A percentile compares a stretch with the other conserved stretches of the same genome.
Evolutionary conservation across 2,888 invertebrate genomes (phyloP).

Genomic region (Pachydiplax longipennis): DNA sequence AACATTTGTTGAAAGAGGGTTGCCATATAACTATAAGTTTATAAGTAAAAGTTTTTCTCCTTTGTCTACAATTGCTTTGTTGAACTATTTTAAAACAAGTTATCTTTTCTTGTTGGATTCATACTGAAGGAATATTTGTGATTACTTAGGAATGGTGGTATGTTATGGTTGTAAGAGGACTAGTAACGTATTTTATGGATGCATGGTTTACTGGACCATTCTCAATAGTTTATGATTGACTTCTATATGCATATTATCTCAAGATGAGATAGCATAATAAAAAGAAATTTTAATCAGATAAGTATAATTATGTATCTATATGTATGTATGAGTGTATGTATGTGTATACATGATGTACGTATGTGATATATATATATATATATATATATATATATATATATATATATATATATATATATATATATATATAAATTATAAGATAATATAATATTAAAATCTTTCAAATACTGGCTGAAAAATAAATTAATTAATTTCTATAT

Average conservation of each 20-base stretch:
- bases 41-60: neutral
- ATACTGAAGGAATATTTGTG: neutral
- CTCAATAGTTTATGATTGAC: constrained; percentile 3
- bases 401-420: too few relatives aligned
- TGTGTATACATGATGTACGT: constrained; percentile 2
- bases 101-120: constrained; percentile 24
- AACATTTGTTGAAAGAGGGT: too few relatives aligned
- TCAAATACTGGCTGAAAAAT: constrained; percentile 9
- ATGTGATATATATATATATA: neutral
- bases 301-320: constrained; percentile 23
- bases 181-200: constrained; percentile 8
- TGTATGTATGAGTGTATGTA: neutral
- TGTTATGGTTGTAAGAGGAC: neutral
- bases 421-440: neutral
- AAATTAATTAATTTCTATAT: neutral
- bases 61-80: neutral
- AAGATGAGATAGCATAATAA: neutral
- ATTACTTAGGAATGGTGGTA: neutral
- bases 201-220: constrained; percentile 37
- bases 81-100: neutral
- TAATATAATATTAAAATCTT: constrained; percentile 12
- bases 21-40: too few relatives aligned
- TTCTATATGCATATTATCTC: constrained; percentile 9
- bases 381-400: too few relatives aligned
- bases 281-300: constrained; percentile 10